Base-by-base conservation (phyloP, 37 sponge, comb jelly and placozoan species). In the Corticium candelabrum region DNA sequence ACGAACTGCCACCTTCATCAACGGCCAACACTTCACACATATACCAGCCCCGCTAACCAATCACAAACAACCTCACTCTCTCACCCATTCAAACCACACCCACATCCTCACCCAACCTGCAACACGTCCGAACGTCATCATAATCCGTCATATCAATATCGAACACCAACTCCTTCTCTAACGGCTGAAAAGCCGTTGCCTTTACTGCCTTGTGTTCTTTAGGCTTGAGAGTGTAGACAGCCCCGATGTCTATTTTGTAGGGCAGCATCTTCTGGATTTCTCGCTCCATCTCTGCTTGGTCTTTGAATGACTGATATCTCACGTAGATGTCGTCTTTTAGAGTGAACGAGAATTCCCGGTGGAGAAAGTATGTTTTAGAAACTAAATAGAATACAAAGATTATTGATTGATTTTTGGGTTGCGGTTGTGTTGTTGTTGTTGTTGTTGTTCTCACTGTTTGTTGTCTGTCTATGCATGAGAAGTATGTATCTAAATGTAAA, bases 141-240 rank as follows among this genome's bases (percentile, higher is more conserved):
- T 98, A 98, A 70, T 98, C 99, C 0, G 99, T 94, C 96, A 98
- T 90, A 73, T 98, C 99, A 32, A 98, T 94, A 82, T 98, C 99
- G 76, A 98, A 98, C 68, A 98, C 99, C 15, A 98, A 81, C 80
- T 97, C 99, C 82, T 91, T 91, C 62, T 80, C 38, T 36, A 68
- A 67, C 1, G 99, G 78, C 37, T 83, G 78, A 72, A 91, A 94
- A 30, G 76, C 88, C 1, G 79, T 79, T 39, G 85, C 77, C 67
- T 79, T 77, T 2, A 94, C 77, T 27, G 78, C 57, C 67, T 86
- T 92, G 74, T 84, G 90, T 34, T 86, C 84, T 32, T 67, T 74
- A 2, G 86, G 86, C 86, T 89, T 89, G 67, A 79, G 82, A 40
- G 76, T 81, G 43, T 86, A 97, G 3, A 98, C 90, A 3, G 99